A percentile compares a stretch with the other conserved stretches of the same genome.
phyloP scores from a whole-genome alignment of 2,113 vertebrate species.

The Fregata magnificens region DNA sequence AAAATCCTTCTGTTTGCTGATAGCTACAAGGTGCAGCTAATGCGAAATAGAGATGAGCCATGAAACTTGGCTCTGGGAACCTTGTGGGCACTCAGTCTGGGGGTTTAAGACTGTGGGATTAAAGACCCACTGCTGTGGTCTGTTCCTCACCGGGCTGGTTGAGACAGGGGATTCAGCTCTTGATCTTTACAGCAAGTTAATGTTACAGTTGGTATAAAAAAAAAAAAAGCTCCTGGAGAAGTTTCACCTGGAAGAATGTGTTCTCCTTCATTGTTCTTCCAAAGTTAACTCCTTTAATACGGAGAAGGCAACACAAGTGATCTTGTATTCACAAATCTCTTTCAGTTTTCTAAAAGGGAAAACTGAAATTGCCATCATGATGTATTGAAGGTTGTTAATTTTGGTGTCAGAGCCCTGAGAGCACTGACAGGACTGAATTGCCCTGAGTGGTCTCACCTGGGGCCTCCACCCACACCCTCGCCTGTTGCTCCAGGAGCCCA shows the following conservation, averaged over 20 bases:
- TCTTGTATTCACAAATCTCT: neutral
- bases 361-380: neutral
- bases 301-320: neutral
- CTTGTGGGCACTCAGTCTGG: neutral
- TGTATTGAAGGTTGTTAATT: neutral
- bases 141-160: neutral
- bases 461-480: no score
- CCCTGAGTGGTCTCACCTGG: neutral
- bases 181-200: neutral
- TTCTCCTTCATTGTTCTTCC: neutral
- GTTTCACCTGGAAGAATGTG: neutral
- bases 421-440: neutral
- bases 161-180: neutral
- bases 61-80: neutral
- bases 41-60: neutral
- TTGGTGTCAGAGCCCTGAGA: neutral
- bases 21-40: neutral
- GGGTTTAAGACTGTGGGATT: neutral
- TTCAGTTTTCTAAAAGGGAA: neutral
- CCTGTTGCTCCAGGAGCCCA: neutral
- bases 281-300: neutral
- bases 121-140: accelerated
- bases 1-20: neutral
- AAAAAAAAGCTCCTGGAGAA: neutral
- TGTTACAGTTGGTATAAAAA: neutral